phyloP scores from a whole-genome alignment of 2,888 invertebrate genomes.

The Thelaira solivaga region DNA sequence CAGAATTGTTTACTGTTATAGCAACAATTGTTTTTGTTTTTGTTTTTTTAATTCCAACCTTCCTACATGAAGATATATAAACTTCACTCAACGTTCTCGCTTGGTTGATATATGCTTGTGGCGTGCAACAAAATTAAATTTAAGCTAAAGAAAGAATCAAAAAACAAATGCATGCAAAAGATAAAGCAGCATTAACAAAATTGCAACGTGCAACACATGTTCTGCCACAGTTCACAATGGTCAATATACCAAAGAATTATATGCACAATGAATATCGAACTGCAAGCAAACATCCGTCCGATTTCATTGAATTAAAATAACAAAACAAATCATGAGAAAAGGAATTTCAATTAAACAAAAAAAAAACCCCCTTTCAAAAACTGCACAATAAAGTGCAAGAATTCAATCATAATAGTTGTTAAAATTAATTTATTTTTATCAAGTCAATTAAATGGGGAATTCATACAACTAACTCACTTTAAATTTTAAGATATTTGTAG shows the following conservation, averaged over 20 bases:
- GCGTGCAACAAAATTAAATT: constrained; percentile 42
- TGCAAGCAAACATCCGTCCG: not conserved
- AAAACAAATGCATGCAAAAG: not conserved
- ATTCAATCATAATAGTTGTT: constrained; percentile 21
- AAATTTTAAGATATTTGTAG: not conserved
- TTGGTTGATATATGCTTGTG: constrained; percentile 37
- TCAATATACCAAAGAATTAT: constrained; percentile 47
- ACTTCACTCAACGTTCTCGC: constrained; percentile 40
- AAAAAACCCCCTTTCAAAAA: constrained; percentile 10
- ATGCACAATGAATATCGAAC: constrained; percentile 38
- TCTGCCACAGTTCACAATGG: constrained; percentile 58
- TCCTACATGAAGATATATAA: not conserved
- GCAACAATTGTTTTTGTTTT: not conserved
- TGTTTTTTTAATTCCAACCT: not conserved
- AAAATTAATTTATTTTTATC: constrained; percentile 14
- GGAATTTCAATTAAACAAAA: constrained; percentile 33
- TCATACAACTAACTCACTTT: not conserved
- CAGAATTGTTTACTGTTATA: too few relatives aligned
- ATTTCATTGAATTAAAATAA: not conserved
- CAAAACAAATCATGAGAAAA: not conserved
- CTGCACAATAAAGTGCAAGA: constrained; percentile 5
- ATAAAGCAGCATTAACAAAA: constrained; percentile 25
- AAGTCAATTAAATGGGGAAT: not conserved
- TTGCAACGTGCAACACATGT: constrained; percentile 58
- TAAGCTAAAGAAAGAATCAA: constrained; percentile 11